phyloP scores from a whole-genome alignment of 2,113 vertebrate species.

The Cynocephalus volans region DNA sequence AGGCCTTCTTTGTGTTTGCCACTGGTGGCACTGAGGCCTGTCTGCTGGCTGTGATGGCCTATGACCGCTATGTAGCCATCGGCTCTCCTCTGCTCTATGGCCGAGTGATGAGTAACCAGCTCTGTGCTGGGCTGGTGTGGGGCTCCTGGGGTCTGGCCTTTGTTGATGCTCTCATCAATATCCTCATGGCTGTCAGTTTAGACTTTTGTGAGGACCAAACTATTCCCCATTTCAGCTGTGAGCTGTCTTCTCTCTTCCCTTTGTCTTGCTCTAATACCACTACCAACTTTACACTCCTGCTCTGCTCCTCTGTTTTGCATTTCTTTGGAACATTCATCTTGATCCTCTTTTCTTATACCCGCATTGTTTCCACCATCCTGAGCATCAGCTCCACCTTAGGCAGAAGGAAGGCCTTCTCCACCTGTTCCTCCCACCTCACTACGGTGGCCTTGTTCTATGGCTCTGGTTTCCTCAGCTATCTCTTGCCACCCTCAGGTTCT shows the following conservation, averaged over 20 bases:
- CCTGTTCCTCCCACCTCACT: conserved; percentile 74
- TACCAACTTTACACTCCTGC: conserved; percentile 20
- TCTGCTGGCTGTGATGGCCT: no score
- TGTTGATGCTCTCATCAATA: no score
- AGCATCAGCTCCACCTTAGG: conserved; percentile 61
- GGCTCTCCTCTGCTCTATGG: no score
- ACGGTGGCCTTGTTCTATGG: conserved; percentile 73
- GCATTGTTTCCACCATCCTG: conserved; percentile 64
- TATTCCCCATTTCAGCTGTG: conserved; percentile 71
- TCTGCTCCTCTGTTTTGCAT: conserved; percentile 50
- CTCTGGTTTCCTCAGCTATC: conserved; percentile 56
- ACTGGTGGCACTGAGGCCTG: no score
- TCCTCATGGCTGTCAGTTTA: no score
- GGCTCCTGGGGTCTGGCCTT: no score
- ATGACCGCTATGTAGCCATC: no score
- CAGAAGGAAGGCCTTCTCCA: conserved; percentile 75
- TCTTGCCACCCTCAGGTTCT: conserved; percentile 11
- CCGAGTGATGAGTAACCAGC: no score
- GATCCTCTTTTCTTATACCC: conserved; percentile 60
- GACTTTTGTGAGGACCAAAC: no score
- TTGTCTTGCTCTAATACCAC: conserved; percentile 70
- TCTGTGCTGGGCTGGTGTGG: no score
- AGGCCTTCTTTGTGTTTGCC: no score
- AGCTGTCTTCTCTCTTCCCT: conserved; percentile 67
- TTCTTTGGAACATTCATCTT: conserved; percentile 25